A percentile compares a stretch with the other conserved stretches of the same genome.
phyloP scores from a whole-genome alignment of 2,888 invertebrate species.

The Erebia epiphron region DNA sequence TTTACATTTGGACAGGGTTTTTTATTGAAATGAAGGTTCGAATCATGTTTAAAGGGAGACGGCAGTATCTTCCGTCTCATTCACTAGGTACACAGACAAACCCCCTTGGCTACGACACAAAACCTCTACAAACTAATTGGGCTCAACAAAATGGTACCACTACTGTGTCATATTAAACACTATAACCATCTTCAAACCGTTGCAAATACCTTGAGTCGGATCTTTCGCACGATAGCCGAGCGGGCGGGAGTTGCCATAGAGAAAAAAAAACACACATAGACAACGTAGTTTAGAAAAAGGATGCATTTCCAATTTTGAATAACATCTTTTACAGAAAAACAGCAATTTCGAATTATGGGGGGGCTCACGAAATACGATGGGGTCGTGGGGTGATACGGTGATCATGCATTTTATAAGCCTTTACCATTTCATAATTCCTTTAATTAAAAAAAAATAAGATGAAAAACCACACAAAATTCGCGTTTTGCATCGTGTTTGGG shows the following conservation, averaged over 20 bases:
- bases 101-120: slow-evolving; percentile 83
- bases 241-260: slow-evolving; percentile 87
- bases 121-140: slow-evolving; percentile 74
- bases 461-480: too few relatives aligned
- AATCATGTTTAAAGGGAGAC: slow-evolving; percentile 36
- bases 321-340: slow-evolving; percentile 37
- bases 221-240: slow-evolving; percentile 86
- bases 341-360: slow-evolving; percentile 43
- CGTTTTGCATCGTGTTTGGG: too few relatives aligned
- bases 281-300: slow-evolving; percentile 84
- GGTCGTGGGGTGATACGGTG: slow-evolving; percentile 52
- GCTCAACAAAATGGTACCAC: slow-evolving; percentile 70
- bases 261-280: slow-evolving; percentile 87
- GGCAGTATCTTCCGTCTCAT: slow-evolving; percentile 63
- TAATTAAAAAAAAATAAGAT: too few relatives aligned
- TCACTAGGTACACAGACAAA: slow-evolving; percentile 71
- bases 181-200: slow-evolving; percentile 42
- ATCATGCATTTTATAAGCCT: slow-evolving; percentile 54
- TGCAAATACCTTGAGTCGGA: slow-evolving; percentile 78
- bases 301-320: slow-evolving; percentile 78
- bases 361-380: slow-evolving; percentile 41
- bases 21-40: neutral
- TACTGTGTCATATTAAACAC: slow-evolving; percentile 57
- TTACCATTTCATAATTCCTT: slow-evolving; percentile 29
- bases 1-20: too few relatives aligned